Percentiles rank a stretch among this genome's conserved stretches.
Evolutionary conservation across 2,888 invertebrate species (phyloP).

Genomic region (Conops quadrifasciatus): DNA sequence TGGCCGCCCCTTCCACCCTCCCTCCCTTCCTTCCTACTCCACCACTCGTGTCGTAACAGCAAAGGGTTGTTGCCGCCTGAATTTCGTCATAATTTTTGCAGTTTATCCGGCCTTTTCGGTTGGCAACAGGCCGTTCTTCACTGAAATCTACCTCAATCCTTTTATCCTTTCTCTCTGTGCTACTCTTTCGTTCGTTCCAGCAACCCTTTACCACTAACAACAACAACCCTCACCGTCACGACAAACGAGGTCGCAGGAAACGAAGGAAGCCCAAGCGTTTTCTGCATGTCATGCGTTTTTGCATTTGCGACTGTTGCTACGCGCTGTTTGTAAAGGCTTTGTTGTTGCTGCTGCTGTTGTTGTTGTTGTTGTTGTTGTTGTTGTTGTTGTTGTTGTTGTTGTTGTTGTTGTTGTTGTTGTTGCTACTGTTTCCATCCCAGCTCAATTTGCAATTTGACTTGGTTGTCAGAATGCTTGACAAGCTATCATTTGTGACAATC

Average conservation of each 20-base stretch:
- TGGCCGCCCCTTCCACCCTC: too few relatives aligned
- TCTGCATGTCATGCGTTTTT: not conserved
- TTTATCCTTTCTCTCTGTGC: too few relatives aligned
- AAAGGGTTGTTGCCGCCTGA: not conserved
- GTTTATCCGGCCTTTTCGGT: not conserved
- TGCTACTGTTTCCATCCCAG: not conserved
- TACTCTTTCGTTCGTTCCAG: too few relatives aligned
- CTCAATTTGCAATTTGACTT: slow-evolving; percentile 17
- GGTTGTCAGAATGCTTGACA: slow-evolving; percentile 18
- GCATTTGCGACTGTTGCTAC: too few relatives aligned
- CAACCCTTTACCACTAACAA: not conserved
- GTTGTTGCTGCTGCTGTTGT: not conserved
- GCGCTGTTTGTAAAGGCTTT: not conserved
- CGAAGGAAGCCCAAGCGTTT: too few relatives aligned
- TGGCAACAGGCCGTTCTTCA: not conserved
- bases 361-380: not conserved
- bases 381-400: not conserved
- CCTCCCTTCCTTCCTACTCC: too few relatives aligned
- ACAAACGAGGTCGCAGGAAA: too few relatives aligned
- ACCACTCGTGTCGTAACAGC: too few relatives aligned
- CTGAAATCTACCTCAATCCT: too few relatives aligned
- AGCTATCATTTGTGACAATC: not conserved
- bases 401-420: not conserved
- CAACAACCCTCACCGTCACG: not conserved
- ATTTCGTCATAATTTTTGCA: not conserved